Evolutionary conservation across 1,140 invertebrate genomes (phyloP).

Genomic region (Odontomachus brunneus): DNA sequence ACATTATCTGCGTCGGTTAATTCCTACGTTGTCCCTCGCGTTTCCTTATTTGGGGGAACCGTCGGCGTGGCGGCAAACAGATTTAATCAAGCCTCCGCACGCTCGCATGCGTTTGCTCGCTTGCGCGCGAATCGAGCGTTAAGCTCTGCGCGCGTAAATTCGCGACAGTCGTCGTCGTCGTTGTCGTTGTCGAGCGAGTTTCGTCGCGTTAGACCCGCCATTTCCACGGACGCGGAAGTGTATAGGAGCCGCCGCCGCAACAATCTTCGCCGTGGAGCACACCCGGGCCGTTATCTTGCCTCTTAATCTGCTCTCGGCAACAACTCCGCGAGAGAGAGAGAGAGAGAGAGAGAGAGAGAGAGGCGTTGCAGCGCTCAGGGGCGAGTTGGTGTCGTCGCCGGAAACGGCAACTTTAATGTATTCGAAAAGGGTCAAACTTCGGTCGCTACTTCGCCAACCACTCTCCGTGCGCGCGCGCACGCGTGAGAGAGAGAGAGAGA

Average conservation of each 20-base stretch:
- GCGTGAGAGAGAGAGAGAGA: no score
- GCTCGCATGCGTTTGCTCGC: no score
- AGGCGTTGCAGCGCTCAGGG: conserved; percentile 52
- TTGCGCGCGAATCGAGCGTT: conserved; percentile 26
- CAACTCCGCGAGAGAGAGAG: conserved; percentile 49
- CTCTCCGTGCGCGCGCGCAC: conserved; percentile 50
- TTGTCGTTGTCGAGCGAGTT: conserved; percentile 26
- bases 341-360: conserved; percentile 6
- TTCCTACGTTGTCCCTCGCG: conserved; percentile 1
- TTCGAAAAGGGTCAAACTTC: conserved; percentile 75
- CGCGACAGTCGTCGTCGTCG: conserved; percentile 2
- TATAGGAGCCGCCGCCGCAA: conserved; percentile 38
- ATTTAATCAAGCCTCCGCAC: conserved; percentile 33
- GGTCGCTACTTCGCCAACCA: conserved; percentile 68
- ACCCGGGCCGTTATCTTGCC: conserved; percentile 38
- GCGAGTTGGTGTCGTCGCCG: conserved; percentile 52
- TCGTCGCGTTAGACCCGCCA: conserved; percentile 36
- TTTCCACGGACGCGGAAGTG: conserved; percentile 43
- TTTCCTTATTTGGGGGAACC: conserved; percentile 27
- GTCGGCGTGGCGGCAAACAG: not conserved
- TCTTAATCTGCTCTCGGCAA: conserved; percentile 50
- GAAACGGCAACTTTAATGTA: conserved; percentile 72
- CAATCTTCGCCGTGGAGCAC: conserved; percentile 57
- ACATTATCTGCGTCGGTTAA: conserved; percentile 40
- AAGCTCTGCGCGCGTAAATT: conserved; percentile 36